Evolutionary conservation across 2,888 invertebrate species (phyloP).

Genomic region (Crematogaster levior): DNA sequence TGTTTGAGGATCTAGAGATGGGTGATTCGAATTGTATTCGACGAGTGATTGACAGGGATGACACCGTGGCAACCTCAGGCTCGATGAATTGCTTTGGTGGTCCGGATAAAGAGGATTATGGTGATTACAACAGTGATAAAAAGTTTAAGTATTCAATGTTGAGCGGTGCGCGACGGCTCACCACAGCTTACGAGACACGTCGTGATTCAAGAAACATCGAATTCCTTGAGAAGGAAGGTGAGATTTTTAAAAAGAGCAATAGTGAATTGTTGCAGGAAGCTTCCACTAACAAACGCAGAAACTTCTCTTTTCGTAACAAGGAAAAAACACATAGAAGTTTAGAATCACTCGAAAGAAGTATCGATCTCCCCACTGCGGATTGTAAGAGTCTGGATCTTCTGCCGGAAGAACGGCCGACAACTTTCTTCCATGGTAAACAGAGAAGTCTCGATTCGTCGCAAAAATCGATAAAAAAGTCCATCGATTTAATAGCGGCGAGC

Average conservation of each 20-base stretch:
- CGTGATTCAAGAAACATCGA: conserved; percentile 76
- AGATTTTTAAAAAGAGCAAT: conserved; percentile 79
- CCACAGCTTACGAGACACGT: conserved; percentile 58
- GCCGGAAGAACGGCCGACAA: conserved; percentile 69
- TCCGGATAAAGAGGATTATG: conserved; percentile 55
- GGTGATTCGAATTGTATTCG: conserved; percentile 3
- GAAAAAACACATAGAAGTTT: conserved; percentile 78
- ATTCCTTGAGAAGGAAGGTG: conserved; percentile 79
- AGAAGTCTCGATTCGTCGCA: conserved; percentile 77
- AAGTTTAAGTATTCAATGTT: conserved; percentile 34
- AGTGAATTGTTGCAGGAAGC: conserved; percentile 72
- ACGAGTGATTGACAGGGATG: conserved; percentile 43
- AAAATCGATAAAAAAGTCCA: conserved; percentile 74
- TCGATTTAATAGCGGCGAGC: conserved; percentile 60
- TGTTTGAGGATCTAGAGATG: conserved; percentile 64
- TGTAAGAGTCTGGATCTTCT: conserved; percentile 78
- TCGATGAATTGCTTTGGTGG: conserved; percentile 75
- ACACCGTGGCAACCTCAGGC: conserved; percentile 53
- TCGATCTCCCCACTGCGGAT: conserved; percentile 69
- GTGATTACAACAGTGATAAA: conserved; percentile 58
- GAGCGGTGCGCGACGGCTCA: conserved; percentile 22
- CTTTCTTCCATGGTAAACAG: conserved; percentile 75
- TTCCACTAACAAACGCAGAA: conserved; percentile 62
- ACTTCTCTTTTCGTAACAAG: conserved; percentile 76
- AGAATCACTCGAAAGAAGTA: conserved; percentile 78